Evolutionary conservation across 2,797 vertebrate species (phyloP).

Genomic region (Coregonus sp.): DNA sequence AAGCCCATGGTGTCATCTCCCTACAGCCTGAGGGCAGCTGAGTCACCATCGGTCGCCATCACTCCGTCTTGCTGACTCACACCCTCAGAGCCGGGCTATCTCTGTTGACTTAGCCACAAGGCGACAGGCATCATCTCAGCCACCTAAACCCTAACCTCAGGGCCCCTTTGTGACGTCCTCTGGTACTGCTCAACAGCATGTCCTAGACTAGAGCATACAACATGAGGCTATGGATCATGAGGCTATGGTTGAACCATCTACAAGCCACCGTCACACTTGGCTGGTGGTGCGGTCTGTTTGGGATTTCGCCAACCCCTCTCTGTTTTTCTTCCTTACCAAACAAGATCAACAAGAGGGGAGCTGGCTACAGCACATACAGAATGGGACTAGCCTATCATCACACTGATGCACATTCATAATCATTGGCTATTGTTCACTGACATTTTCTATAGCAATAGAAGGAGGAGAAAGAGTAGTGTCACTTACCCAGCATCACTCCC

Average conservation of each 20-base stretch:
- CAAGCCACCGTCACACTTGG: background rate
- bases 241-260: too few relatives aligned
- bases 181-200: conserved; percentile 12
- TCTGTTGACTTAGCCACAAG: conserved; percentile 37
- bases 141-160: conserved; percentile 19
- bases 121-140: conserved; percentile 35
- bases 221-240: background rate
- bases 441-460: background rate
- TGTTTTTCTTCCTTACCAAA: background rate
- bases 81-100: background rate
- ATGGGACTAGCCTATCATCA: background rate
- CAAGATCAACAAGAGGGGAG: background rate
- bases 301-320: background rate
- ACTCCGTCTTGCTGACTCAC: background rate
- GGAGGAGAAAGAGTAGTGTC: background rate
- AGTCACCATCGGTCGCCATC: conserved; percentile 25
- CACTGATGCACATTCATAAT: background rate
- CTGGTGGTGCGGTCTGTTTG: background rate
- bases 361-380: background rate
- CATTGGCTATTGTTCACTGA: background rate
- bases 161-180: conserved; percentile 15
- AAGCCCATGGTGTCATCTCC: background rate
- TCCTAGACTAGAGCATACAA: background rate
- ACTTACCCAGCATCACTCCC: conserved; percentile 93
- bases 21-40: conserved; percentile 31